Evolutionary conservation across 37 sponge, comb jelly and placozoan species (phyloP).

Genomic region (Diacarnus erythraeanus): DNA sequence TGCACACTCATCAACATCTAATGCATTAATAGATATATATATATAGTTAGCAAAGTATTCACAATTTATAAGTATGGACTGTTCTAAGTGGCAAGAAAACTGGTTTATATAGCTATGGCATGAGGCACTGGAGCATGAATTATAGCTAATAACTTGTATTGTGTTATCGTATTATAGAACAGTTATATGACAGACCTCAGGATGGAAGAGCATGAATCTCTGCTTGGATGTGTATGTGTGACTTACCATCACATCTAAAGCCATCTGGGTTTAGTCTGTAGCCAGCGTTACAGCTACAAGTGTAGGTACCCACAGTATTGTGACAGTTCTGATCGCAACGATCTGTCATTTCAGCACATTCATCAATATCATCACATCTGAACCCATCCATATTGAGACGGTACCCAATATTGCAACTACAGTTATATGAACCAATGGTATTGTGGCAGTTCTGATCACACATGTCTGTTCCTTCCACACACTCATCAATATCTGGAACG

Average conservation of each 20-base stretch:
- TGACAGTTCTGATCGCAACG: not conserved
- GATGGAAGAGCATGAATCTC: too few relatives aligned
- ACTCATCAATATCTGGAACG: conserved; percentile 34
- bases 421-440: conserved; percentile 37
- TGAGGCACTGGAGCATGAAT: too few relatives aligned
- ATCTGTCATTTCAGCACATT: not conserved
- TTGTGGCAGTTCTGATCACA: conserved; percentile 37
- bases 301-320: not conserved
- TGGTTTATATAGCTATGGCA: too few relatives aligned
- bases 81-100: too few relatives aligned
- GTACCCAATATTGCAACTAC: conserved; percentile 44
- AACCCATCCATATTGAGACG: conserved; percentile 8
- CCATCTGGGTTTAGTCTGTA: not conserved
- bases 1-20: conserved; percentile 2
- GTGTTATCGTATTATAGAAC: too few relatives aligned
- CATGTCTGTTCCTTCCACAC: not conserved
- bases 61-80: too few relatives aligned
- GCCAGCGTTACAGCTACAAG: not conserved
- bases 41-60: too few relatives aligned
- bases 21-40: not conserved
- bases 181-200: too few relatives aligned
- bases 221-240: too few relatives aligned
- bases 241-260: not conserved
- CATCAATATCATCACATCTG: conserved; percentile 23
- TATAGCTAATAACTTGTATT: too few relatives aligned